Evolutionary conservation across 2,797 vertebrate species (phyloP), one percentile per base, ranked within the genome.

Genomic region (Pogoniulus pusillus): DNA sequence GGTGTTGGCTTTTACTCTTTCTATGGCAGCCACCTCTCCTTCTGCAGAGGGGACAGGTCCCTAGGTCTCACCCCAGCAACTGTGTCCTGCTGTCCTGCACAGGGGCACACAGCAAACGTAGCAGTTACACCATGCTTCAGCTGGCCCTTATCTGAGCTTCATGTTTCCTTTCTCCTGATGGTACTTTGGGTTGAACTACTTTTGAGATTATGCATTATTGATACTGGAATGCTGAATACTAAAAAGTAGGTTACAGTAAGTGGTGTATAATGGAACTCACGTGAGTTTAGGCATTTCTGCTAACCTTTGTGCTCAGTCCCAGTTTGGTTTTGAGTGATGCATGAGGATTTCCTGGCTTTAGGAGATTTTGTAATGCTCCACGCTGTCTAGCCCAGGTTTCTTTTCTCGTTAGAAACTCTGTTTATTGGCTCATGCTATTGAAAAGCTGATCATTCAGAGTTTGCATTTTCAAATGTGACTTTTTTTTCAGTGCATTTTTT

Each of bases 171-270:
- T 55, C 72, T 55, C 0, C 0, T 3, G 3, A 4, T 86, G 6
- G 2, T 76, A 8, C 87, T 92, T 89, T 4, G 79, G 55, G 37
- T 45, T 95, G 94, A 90, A 60, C 79, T 82, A 60, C 86, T 95
- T 78, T 27, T 73, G 65, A 64, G 0, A 32, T 72, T 69, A 75
- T 93, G 90, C 93, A 94, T 96, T 96, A 96, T 96, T 96, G 90
- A 95, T 96, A 83, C 59, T 1, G 5, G 72, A 91, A 88, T 59
- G 92, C 88, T 72, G 83, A 92, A 92, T 92, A 10, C 91, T 93
- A 55, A 81, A 93, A 96, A 89, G 94, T 96, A 93, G 96, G 94
- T 93, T 95, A 90, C 86, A 80, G 79, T 75, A 87, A 91, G 87
- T 59, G 89, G 68, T 72, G 51, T 91, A 11, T 93, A 87, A 81